A percentile compares a stretch with the other conserved stretches of the same genome.
phyloP scores from a whole-genome alignment of 2,797 vertebrate genomes.

The Sebastes alutus region DNA sequence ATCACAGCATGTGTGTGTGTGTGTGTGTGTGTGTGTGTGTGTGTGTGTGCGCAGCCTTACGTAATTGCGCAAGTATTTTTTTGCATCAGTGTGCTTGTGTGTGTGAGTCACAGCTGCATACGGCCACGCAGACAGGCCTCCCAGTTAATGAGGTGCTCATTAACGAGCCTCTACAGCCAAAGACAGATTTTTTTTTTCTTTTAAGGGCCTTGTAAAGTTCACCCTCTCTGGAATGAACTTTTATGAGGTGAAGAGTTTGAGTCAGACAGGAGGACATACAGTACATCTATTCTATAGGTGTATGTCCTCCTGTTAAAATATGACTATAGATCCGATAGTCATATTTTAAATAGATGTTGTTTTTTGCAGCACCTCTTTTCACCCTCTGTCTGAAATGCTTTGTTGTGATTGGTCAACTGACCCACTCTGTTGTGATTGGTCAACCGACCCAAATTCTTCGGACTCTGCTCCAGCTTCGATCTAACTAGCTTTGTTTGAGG shows the following conservation, averaged over 20 bases:
- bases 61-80: not conserved
- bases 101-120: slow-evolving; percentile 47
- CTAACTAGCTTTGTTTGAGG: too few relatives aligned
- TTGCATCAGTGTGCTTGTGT: slow-evolving; percentile 11
- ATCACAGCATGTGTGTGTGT: slow-evolving; percentile 25
- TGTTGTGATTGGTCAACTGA: too few relatives aligned
- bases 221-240: slow-evolving; percentile 34
- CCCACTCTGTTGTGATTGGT: too few relatives aligned
- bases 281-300: not conserved
- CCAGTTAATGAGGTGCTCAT: slow-evolving; percentile 71
- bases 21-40: slow-evolving; percentile 1
- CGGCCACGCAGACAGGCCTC: slow-evolving; percentile 27
- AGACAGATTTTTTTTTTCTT: slow-evolving; percentile 24
- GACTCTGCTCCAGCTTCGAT: fast-evolving
- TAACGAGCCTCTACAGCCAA: slow-evolving; percentile 53
- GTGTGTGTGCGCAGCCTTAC: not conserved
- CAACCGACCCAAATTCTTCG: fast-evolving
- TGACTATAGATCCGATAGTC: too few relatives aligned
- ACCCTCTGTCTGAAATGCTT: too few relatives aligned
- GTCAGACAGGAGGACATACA: slow-evolving; percentile 1
- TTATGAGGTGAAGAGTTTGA: slow-evolving; percentile 15
- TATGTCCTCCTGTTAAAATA: not conserved
- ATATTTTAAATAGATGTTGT: not conserved
- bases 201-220: slow-evolving; percentile 39
- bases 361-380: not conserved